phyloP scores from a whole-genome alignment of 2,888 invertebrate species.

The Drosophila percnosoma region DNA sequence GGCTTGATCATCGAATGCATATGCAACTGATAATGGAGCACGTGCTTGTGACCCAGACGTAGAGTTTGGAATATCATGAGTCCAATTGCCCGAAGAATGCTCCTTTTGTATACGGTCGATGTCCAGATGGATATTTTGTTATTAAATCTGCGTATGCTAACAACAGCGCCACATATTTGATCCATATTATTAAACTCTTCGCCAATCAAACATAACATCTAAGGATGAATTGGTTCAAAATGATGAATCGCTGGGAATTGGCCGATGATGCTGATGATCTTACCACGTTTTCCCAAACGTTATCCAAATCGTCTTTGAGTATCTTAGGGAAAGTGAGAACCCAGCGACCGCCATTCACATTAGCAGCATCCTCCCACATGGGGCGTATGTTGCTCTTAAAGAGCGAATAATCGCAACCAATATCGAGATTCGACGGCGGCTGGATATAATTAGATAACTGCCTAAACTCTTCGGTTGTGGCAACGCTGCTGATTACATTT shows the following conservation, averaged over 20 bases:
- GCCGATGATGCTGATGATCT: not conserved
- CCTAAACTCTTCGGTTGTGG: not conserved
- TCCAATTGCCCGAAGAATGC: not conserved
- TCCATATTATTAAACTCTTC: not conserved
- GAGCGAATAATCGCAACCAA: not conserved
- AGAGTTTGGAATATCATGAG: not conserved
- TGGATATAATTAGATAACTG: not conserved
- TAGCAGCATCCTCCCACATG: constrained; percentile 1
- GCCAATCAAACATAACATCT: not conserved
- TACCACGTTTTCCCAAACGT: not conserved
- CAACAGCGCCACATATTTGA: constrained; percentile 5
- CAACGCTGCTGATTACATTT: not conserved
- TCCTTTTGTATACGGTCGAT: too few species aligned
- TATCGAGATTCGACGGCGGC: not conserved
- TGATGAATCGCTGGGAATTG: not conserved
- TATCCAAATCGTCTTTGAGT: not conserved
- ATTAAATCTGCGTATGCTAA: not conserved
- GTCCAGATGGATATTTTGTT: constrained; percentile 1
- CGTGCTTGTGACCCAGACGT: not conserved
- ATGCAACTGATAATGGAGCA: not conserved
- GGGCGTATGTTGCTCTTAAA: constrained; percentile 3
- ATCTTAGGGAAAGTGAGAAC: not conserved
- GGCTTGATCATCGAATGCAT: not conserved
- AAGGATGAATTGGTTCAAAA: too few species aligned
- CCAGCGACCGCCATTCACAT: constrained; percentile 3